Evolutionary conservation across 1,140 invertebrate species (phyloP).

Genomic region (Lethrus apterus): DNA sequence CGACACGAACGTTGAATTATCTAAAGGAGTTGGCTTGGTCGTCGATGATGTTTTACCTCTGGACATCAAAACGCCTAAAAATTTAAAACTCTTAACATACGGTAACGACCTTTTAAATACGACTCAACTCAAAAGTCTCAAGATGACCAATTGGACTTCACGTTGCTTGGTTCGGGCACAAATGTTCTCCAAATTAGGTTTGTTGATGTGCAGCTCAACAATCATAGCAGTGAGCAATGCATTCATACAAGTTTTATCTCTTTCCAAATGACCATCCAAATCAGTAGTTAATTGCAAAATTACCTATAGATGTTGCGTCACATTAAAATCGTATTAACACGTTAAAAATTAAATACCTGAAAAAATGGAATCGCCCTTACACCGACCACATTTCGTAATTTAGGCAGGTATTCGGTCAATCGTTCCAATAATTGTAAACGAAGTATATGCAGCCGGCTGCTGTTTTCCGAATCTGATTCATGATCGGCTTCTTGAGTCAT

Average conservation of each 20-base stretch:
- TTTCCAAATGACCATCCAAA: constrained; percentile 75
- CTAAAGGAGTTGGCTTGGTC: constrained; percentile 24
- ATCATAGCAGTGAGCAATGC: constrained; percentile 66
- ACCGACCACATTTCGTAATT: constrained; percentile 58
- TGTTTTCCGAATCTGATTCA: constrained; percentile 43
- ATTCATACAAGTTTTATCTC: constrained; percentile 69
- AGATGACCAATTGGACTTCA: constrained; percentile 83
- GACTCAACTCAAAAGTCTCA: constrained; percentile 64
- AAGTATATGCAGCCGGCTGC: constrained; percentile 53
- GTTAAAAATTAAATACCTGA: constrained; percentile 51
- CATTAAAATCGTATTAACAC: neutral
- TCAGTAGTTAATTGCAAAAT: constrained; percentile 86
- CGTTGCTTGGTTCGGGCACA: constrained; percentile 54
- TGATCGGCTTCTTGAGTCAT: constrained; percentile 23
- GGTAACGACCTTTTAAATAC: constrained; percentile 7
- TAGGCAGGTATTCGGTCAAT: constrained; percentile 55
- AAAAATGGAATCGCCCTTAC: constrained; percentile 83
- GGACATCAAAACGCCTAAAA: constrained; percentile 66
- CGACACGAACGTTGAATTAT: constrained; percentile 62
- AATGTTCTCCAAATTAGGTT: constrained; percentile 47
- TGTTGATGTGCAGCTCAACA: constrained; percentile 69
- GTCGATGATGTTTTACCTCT: constrained; percentile 51
- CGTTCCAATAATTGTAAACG: constrained; percentile 61
- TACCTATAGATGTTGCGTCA: constrained; percentile 47
- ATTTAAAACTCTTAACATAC: constrained; percentile 2